A percentile compares a stretch with the other conserved stretches of the same genome.
These are phyloP conservation scores for Enteromius argenteus DNA, from an alignment of 2,797 vertebrate species.

Conservation along the genomic window DNA sequence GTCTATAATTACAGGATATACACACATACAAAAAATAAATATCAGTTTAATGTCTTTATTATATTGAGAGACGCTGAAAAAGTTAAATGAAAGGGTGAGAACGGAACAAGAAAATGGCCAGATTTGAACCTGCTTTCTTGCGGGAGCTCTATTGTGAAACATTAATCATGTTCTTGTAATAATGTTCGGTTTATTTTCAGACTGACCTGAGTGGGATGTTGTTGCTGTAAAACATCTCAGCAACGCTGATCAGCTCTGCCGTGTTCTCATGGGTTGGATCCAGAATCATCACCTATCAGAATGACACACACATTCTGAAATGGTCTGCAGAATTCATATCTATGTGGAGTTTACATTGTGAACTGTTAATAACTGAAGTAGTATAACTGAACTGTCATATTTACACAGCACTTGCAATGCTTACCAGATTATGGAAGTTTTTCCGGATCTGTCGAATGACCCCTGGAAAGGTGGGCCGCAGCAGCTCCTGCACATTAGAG, in stretches of 20 bases:
- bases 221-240: constrained; percentile 97
- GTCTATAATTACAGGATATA: background rate
- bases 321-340: background rate
- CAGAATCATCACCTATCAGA: constrained; percentile 88
- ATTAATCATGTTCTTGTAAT: constrained; percentile 2
- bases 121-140: background rate
- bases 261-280: constrained; percentile 89
- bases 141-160: background rate
- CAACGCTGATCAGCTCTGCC: constrained; percentile 88
- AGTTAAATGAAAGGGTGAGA: background rate
- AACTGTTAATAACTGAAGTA: background rate
- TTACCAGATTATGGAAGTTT: constrained; percentile 96
- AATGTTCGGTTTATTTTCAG: background rate
- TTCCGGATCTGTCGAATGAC: constrained; percentile 97
- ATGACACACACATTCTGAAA: constrained; percentile 27
- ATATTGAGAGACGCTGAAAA: background rate
- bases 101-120: background rate
- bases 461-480: constrained; percentile 95
- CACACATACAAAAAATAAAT: background rate
- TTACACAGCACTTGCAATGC: constrained; percentile 50
- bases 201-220: constrained; percentile 94
- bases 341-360: background rate
- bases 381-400: background rate
- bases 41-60: background rate
- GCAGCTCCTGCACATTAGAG: constrained; percentile 91